Evolutionary conservation across 2,797 vertebrate genomes (phyloP), one percentile per base, ranked within the genome.

Genomic region (Halcyon badia): DNA sequence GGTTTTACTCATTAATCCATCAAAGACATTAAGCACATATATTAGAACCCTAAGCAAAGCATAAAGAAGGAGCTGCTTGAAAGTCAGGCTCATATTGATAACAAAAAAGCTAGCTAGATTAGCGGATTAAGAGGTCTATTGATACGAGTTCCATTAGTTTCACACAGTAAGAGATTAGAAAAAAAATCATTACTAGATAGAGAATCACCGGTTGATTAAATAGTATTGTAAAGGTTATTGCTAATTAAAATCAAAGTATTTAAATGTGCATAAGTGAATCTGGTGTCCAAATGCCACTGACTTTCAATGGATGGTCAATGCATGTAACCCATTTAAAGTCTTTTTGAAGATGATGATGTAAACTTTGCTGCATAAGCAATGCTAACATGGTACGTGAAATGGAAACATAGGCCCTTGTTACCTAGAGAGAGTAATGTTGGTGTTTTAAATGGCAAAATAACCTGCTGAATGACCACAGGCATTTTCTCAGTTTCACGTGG

Each of bases 1-100:
- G 20, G 22, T 62, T 94, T 75, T 94, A 82, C 64, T 89, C 54
- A 30, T 80, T 80, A 92, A 66, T 54, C 73, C 52, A 81, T 83
- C 48, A 68, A 72, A 93, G 78, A 48, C 6, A 0, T 81, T 77
- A 73, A 92, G 51, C 19, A 73, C 31, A 87, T 89, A 65, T 78
- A 75, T 78, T 58, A 89, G 92, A 93, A 91, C 48, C 52, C 48
- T 66, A 84, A 66, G 78, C 48, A 75, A 79, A 95, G 87, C 13
- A 68, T 77, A 69, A 87, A 78, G 78, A 73, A 77, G 48, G n/a
- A 89, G 66, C 66, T 92, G 41, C 62, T 84, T 84, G 75, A 89
- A 89, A 82, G 57, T 80, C 79, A 79, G 70, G 52, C 62, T 84
- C 21, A 31, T 44, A 54, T 73, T 90, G 54, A 54, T 64, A 64